These are phyloP conservation scores for Oryctes rhinoceros DNA, from an alignment of 1,140 invertebrate species.

Conservation along the genomic window DNA sequence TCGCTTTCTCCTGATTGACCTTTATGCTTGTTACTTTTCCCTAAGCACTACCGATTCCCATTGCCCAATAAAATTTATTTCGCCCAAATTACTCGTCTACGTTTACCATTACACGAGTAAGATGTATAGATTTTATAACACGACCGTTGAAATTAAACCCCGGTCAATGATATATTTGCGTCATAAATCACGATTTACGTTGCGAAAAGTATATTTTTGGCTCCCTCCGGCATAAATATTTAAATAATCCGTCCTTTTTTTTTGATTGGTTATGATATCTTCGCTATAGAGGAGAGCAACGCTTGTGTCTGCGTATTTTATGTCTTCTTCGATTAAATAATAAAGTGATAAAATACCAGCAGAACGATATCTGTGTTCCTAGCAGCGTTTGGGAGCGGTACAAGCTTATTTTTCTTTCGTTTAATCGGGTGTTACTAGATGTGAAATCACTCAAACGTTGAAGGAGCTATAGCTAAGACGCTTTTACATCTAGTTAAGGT, in stretches of 20 bases:
- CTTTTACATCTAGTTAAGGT: too few relatives aligned
- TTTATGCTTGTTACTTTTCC: neutral
- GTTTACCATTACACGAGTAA: neutral
- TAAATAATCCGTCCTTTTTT: conserved; percentile 14
- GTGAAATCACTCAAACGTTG: too few relatives aligned
- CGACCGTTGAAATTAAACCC: conserved; percentile 21
- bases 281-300: neutral
- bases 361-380: neutral
- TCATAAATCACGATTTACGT: conserved; percentile 17
- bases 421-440: too few relatives aligned
- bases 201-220: conserved; percentile 14
- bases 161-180: conserved; percentile 3
- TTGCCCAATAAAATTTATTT: neutral
- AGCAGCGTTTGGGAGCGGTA: too few relatives aligned
- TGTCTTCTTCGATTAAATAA: neutral
- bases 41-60: neutral
- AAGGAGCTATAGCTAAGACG: too few relatives aligned
- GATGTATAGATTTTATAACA: neutral
- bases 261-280: conserved; percentile 1
- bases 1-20: too few relatives aligned
- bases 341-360: neutral
- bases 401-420: too few relatives aligned
- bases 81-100: neutral
- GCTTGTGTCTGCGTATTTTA: neutral
- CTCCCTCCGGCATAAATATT: neutral